Evolutionary conservation across 1,140 invertebrate species (phyloP).

Genomic region (Hyphantria cunea): DNA sequence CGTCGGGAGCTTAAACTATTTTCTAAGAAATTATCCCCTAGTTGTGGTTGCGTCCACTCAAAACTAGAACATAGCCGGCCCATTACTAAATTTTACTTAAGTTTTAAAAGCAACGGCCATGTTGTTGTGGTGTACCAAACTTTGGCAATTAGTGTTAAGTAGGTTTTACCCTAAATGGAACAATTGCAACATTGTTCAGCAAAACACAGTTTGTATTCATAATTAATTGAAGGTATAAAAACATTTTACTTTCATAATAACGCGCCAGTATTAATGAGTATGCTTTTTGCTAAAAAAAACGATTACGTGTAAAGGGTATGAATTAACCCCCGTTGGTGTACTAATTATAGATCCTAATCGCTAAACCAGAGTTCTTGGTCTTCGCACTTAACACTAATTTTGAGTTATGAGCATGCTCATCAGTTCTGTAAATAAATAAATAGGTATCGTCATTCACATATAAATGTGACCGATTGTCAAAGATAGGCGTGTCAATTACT

Average conservation of each 20-base stretch:
- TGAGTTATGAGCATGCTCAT: too few species aligned
- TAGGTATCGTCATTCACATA: too few species aligned
- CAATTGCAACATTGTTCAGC: slow-evolving; percentile 12
- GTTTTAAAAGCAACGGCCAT: slow-evolving; percentile 25
- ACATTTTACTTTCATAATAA: neutral
- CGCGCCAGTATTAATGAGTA: neutral
- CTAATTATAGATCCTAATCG: too few species aligned
- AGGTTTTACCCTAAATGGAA: slow-evolving; percentile 32
- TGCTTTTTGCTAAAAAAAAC: neutral
- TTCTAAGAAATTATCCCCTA: neutral
- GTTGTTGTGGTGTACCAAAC: slow-evolving; percentile 9
- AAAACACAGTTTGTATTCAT: neutral
- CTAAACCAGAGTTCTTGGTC: too few species aligned
- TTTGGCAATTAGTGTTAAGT: slow-evolving; percentile 30
- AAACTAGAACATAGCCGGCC: slow-evolving; percentile 8
- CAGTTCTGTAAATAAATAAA: too few species aligned
- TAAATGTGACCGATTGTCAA: too few species aligned
- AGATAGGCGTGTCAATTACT: too few species aligned
- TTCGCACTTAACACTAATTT: too few species aligned
- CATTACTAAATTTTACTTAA: slow-evolving; percentile 12
- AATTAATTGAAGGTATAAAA: neutral
- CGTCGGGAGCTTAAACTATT: too few species aligned
- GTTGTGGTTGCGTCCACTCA: neutral
- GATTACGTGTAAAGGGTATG: too few species aligned
- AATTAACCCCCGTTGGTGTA: too few species aligned